Evolutionary conservation across 2,888 invertebrate genomes (phyloP), one percentile per base, ranked within the genome.

Genomic region (Caenorhabditis virilis): DNA sequence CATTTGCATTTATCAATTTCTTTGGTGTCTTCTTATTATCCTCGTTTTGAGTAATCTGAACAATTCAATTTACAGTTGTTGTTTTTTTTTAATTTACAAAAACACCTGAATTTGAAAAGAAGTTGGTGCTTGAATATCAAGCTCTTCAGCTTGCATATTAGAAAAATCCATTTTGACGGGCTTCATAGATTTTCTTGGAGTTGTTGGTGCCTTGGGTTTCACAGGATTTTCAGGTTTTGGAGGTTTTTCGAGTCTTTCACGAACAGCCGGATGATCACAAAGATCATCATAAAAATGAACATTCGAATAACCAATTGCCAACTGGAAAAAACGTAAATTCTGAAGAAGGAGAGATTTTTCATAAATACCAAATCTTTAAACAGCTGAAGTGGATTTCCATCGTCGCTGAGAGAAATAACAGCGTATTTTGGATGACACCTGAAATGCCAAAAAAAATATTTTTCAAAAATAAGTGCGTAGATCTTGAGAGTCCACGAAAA

Each of bases 381-480:
- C n/a, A 64, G 38, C 7, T 42, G 20, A 7, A 64, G 13, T 2
- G 42, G 33, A 30, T 41, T 50, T 4, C n/a, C 15, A 11, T 64
- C 42, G 18, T 46, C 45, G 5, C 50, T 48, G 38, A 64, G 35
- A n/a, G 25, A 33, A 48, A 64, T 38, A 1, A 64, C 54, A 20
- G 54, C 58, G 22, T 47, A 64, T 26, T 59, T 58, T 26, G 64
- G 58, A 23, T 51, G 54, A 2, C 25, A 30, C 39, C 58, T 58
- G 54, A n/a, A 53, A n/a, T n/a, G n/a, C n/a, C n/a, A n/a, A n/a
- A 50, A 33, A 30, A 52, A 15, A 18, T 13, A 26, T 6, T n/a
- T 13, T 13, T 16, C 15, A 27, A 33, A 23, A 22, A 25, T 2
- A 50, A 26, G 38, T 6, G 36, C 36, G 25, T 9, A 6, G 13